Conservation (phyloP, 1,140 invertebrate species). For the Papilio xuthus region DNA sequence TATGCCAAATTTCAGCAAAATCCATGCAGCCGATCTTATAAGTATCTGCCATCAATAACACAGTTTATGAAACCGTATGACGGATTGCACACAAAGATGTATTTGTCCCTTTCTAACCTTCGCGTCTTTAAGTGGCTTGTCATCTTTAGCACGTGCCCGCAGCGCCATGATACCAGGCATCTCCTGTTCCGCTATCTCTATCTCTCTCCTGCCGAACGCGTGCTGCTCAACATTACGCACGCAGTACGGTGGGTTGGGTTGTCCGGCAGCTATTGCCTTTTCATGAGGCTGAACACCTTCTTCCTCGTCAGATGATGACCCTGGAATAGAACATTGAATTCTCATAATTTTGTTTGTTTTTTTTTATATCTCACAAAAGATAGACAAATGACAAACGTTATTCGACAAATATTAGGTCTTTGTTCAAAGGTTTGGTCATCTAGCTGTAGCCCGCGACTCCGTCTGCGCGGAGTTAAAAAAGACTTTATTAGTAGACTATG, state of each 20-base stretch:
- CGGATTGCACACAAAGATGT: not conserved
- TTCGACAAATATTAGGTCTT: too few species aligned
- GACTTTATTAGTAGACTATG: too few species aligned
- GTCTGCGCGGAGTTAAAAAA: too few species aligned
- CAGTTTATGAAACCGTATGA: too few species aligned
- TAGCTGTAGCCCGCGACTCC: too few species aligned
- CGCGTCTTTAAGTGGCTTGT: conserved; percentile 97
- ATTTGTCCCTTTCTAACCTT: conserved; percentile 80
- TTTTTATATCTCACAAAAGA: too few species aligned
- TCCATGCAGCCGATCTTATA: too few species aligned
- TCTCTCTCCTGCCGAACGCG: conserved; percentile 96
- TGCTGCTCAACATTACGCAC: conserved; percentile 95
- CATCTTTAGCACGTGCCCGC: conserved; percentile 93
- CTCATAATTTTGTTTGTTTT: not conserved
- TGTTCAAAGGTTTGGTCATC: too few species aligned
- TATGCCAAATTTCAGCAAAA: too few species aligned
- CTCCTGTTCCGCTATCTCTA: conserved; percentile 99
- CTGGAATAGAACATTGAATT: conserved; percentile 50
- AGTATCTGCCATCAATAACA: too few species aligned
- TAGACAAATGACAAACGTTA: too few species aligned
- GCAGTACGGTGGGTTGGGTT: conserved; percentile 93
- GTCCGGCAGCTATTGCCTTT: conserved; percentile 91
- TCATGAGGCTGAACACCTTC: conserved; percentile 88
- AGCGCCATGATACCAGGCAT: conserved; percentile 99
- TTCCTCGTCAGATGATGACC: conserved; percentile 79